Conservation (phyloP, 2,113 vertebrate species). For the Hylia prasina region DNA sequence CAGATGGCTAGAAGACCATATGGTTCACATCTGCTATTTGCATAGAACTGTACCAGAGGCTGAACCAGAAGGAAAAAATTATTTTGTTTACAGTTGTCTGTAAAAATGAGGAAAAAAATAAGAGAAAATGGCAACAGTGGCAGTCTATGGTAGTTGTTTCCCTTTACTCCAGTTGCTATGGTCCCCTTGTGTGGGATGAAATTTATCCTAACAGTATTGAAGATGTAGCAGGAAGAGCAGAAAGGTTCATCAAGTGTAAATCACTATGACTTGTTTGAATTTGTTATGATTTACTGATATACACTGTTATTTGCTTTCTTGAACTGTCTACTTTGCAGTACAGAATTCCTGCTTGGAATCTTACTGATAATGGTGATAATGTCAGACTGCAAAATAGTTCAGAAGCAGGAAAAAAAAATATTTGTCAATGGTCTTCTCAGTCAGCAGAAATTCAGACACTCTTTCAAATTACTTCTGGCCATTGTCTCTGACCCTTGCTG, state of each 20-base stretch:
- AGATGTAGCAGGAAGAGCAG: not conserved
- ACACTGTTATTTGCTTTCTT: not conserved
- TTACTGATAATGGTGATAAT: not conserved
- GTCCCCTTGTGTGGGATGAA: not conserved
- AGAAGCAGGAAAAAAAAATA: not conserved
- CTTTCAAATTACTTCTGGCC: not conserved
- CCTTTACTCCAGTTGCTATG: not conserved
- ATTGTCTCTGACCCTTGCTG: not conserved
- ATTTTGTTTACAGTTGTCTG: not conserved
- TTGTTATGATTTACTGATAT: not conserved
- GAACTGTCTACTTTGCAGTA: not conserved
- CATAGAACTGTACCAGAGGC: not conserved
- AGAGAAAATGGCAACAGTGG: not conserved
- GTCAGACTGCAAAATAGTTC: not conserved
- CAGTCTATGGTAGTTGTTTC: not conserved
- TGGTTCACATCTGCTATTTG: conserved; percentile 26
- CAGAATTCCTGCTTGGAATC: not conserved
- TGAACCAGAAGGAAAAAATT: not conserved
- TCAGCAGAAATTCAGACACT: not conserved
- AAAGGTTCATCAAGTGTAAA: not conserved
- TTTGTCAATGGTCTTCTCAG: not conserved
- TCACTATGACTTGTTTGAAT: not conserved
- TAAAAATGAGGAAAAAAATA: not conserved
- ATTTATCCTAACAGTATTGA: not conserved
- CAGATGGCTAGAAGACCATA: not conserved